Base-by-base conservation (phyloP, 2,113 vertebrate genomes). In the Empidonax alnorum region DNA sequence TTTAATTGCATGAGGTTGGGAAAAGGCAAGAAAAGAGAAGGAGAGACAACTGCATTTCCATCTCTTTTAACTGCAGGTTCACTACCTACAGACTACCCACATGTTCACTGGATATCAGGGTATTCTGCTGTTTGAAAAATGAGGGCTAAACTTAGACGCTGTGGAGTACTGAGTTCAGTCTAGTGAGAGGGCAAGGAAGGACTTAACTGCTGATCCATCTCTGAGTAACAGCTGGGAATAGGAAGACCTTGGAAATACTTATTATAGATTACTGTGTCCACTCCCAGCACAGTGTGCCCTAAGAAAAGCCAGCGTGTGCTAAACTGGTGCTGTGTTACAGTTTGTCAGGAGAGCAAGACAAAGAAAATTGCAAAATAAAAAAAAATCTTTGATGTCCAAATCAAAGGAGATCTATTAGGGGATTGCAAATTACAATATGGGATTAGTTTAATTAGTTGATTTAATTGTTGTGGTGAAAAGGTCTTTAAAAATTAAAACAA, bases 31-130 rank as follows among this genome's bases (percentile, higher is more conserved):
- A 62, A 73, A 79, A 30, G 7, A 55, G 52, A 65, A 8, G 10
- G 9, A 0, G 3, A 71, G 18, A 66, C 14, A 53, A 10, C 18
- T 31, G 5, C 58, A 62, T 50, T 90, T 79, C 1, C 0, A 68
- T 37, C 15, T 49, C 27, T 46, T 65, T 66, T 71, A 20, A 24
- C 35, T 58, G 20, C 30, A 61, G 31, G 4, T 39, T 42, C 20
- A 16, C n/a, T 63, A 19, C 7, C 19, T 52, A 56, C 12, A 44
- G 41, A 42, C 24, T 44, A 12, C 7, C 12, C 11, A 41, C 17
- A 9, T 77, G 37, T 33, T 28, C 9, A 15, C 56, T 44, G 7
- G 18, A 12, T 9, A 52, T 61, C 14, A 68, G 30, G 18, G 27
- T 20, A 28, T 80, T 83, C 76, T 23, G 31, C 12, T 49, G 3